Evolutionary conservation across 35 echinoderm and acorn worm genomes (phyloP), one percentile per base, ranked within the genome.

Genomic region (Lytechinus variegatus): DNA sequence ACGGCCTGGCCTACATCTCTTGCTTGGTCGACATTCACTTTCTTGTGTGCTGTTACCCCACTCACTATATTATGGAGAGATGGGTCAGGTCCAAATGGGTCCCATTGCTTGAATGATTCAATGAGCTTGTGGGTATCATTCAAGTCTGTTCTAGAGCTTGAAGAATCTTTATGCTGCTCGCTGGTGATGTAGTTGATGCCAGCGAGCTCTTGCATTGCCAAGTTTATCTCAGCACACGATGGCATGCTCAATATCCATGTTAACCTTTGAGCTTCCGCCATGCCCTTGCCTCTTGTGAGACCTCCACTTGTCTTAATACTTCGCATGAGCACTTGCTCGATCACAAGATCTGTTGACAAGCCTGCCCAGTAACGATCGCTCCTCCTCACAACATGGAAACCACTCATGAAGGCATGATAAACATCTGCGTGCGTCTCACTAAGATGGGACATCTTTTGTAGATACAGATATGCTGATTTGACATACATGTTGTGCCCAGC

Each of bases 261-360:
- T 9, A 92, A n/a, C 13, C 95, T 54, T 86, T 96, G 90, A 19
- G 54, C 66, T 27, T 97, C 95, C 27, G 61, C 60, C 92, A 98
- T 96, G 11, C 96, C 96, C 57, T 95, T 27, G 6, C 96, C 97
- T 55, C 96, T 55, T 19, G 96, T 98, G 53, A 96, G 61, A 10
- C 95, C 95, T 54, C 97, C 97, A 29, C 86, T 97, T 51, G 93
- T 92, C 53, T 98, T 98, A 1, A 98, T 71, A 58, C 96, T 96
- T 87, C 97, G 94, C 95, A 97, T 98, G 9, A 97, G 87, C 4
- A 96, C 94, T 89, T 98, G 96, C 53, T 98, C 97, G 44, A 96
- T 98, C 3, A 87, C 52, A 1, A 97, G 61, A 95, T 98, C 97
- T 94, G 79, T 21, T 1, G 95, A 95, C 4, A 98, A 71, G 27